Percentiles rank a stretch among this genome's conserved stretches.
Evolutionary conservation across 2,888 invertebrate genomes (phyloP).

Genomic region (Sphinx pinastri): DNA sequence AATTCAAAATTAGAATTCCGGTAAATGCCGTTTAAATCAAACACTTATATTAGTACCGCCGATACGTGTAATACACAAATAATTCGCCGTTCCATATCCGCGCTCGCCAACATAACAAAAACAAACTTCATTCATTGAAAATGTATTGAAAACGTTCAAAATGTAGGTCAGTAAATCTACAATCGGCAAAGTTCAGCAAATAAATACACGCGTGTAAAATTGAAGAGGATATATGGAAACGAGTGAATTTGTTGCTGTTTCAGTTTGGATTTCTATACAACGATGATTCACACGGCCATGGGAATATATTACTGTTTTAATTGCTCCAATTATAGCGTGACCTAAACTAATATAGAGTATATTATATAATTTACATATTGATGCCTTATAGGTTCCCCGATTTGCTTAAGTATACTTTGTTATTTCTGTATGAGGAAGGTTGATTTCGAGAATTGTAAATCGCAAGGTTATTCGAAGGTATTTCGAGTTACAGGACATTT

Average conservation of each 20-base stretch:
- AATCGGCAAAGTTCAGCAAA: slow-evolving; percentile 39
- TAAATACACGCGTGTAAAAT: slow-evolving; percentile 41
- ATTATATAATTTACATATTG: not conserved
- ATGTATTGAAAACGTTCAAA: slow-evolving; percentile 32
- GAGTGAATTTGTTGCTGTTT: not conserved
- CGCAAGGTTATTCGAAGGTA: not conserved
- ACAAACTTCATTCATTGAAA: slow-evolving; percentile 24
- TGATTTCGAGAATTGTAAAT: not conserved
- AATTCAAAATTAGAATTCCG: too few species aligned
- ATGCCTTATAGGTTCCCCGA: not conserved
- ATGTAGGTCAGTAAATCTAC: slow-evolving; percentile 39
- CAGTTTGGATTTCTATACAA: not conserved
- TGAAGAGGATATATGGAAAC: slow-evolving; percentile 34
- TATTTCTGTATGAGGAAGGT: not conserved
- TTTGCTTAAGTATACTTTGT: not conserved
- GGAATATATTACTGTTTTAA: not conserved
- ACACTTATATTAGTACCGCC: not conserved
- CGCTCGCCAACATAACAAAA: slow-evolving; percentile 19
- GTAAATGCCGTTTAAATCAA: too few species aligned
- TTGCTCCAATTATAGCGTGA: not conserved
- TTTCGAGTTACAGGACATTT: not conserved
- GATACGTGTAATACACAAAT: not conserved
- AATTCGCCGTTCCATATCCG: not conserved
- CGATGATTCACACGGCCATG: too few species aligned
- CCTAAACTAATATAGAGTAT: slow-evolving; percentile 1